Base-by-base conservation (phyloP, 2,113 vertebrate genomes). In the Ammodytes marinus region DNA sequence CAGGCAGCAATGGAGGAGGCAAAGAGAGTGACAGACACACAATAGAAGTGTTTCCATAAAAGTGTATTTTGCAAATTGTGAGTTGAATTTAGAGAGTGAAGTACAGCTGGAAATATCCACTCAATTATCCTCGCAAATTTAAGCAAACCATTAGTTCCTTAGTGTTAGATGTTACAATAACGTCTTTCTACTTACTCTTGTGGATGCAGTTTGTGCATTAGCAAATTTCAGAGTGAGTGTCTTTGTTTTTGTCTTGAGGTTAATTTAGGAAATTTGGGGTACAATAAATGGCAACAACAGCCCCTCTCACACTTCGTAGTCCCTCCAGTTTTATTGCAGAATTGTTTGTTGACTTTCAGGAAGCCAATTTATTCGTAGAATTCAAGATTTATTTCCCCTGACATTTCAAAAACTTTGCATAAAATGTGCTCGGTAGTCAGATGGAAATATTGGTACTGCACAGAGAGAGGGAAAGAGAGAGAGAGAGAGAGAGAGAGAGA, bases 261-360 rank as follows among this genome's bases (percentile, higher is more conserved):
- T 84, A 79, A 82, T 79, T 42, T 65, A 69, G 60, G 45, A 64
- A 57, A 69, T 19, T 55, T 11, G 35, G 12, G 40, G 6, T 14
- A 43, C 39, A 52, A 4, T 58, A 76, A 86, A 64, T 39, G 47
- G n/a, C 13, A 75, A 45, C 53, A 71, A 43, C 37, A 52, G 49
- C 11, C 8, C 47, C 0, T 54, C 37, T 60, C 11, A 39, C 58
- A n/a, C 53, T 49, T 72, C 9, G 55, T 73, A 50, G 35, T 53
- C 52, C 69, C 40, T 65, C 40, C 55, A 55, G 65, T 69, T 74
- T 69, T 8, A 55, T 50, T 58, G 49, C 65, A 75, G 61, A 78
- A 60, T 49, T 60, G 54, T 58, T 82, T 68, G 71, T 85, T 87
- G 83, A 92, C 87, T 88, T 85, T 89, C 79, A 78, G 14, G 27